Conservation (phyloP, 2,888 invertebrate species). For the Caradrina kadenii region DNA sequence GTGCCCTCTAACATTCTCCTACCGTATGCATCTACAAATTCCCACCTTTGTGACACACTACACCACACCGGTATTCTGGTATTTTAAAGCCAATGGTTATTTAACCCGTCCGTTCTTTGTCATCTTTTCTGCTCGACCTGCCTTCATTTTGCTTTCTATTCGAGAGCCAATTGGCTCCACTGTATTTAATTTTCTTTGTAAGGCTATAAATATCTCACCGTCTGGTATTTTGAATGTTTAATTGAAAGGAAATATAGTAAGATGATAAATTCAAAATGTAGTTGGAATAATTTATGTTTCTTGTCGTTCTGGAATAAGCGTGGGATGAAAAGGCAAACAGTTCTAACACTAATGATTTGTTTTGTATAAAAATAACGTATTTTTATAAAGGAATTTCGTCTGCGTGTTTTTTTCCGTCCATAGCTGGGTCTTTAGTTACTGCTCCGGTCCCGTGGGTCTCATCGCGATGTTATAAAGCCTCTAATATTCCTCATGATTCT, state of each 20-base stretch:
- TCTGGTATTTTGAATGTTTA: neutral
- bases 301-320: neutral
- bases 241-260: neutral
- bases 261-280: neutral
- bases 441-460: no score
- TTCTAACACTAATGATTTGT: neutral
- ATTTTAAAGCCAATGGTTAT: constrained; percentile 49
- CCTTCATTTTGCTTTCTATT: constrained; percentile 22
- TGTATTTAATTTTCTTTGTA: constrained; percentile 17
- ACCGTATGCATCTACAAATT: constrained; percentile 58
- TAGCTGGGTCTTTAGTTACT: no score
- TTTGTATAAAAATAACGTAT: neutral
- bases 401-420: no score
- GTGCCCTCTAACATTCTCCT: constrained; percentile 41
- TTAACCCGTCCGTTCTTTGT: constrained; percentile 41
- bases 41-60: constrained; percentile 60
- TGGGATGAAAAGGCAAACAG: neutral
- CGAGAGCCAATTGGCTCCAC: constrained; percentile 12
- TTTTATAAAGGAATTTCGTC: no score
- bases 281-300: neutral
- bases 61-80: constrained; percentile 30
- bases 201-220: neutral
- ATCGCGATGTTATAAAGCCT: no score
- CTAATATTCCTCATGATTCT: no score
- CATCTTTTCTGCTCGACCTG: constrained; percentile 10